These are phyloP conservation scores for Pteronura brasiliensis DNA, from an alignment of 2,113 vertebrate genomes.

Conservation along the genomic window DNA sequence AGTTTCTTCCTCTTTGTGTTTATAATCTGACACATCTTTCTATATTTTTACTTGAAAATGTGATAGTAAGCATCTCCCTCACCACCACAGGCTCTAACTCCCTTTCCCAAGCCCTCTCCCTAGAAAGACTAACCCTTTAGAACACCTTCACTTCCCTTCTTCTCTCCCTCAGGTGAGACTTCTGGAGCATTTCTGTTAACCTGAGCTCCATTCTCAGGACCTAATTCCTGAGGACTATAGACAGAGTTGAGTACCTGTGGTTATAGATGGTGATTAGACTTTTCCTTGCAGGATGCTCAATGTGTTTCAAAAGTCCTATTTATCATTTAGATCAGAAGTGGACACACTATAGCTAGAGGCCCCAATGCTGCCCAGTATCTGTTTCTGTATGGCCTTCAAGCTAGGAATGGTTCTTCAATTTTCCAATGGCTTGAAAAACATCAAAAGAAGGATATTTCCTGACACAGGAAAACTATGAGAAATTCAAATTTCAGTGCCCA, in stretches of 20 bases:
- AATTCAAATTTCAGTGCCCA: background rate
- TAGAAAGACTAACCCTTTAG: background rate
- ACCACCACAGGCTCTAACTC: background rate
- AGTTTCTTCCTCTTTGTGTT: slow-evolving; percentile 2
- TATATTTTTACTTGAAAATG: background rate
- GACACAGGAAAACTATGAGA: background rate
- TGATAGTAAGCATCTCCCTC: background rate
- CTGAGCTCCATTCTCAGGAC: background rate
- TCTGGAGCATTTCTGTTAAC: background rate
- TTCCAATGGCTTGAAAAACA: background rate
- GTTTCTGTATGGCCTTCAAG: background rate
- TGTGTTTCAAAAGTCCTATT: background rate
- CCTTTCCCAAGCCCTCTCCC: background rate
- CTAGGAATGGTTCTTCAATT: background rate
- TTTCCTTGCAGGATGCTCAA: background rate
- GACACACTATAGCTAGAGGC: background rate
- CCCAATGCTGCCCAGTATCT: background rate
- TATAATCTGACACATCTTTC: background rate
- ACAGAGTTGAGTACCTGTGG: background rate
- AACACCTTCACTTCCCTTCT: background rate
- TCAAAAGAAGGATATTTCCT: background rate
- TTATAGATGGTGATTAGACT: background rate
- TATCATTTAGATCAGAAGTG: background rate
- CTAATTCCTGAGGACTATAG: background rate
- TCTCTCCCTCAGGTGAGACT: background rate